Percentiles rank a stretch among this genome's conserved stretches.
phyloP scores from a whole-genome alignment of 2,797 vertebrate species.

The Microctenopoma stevenorrisi region DNA sequence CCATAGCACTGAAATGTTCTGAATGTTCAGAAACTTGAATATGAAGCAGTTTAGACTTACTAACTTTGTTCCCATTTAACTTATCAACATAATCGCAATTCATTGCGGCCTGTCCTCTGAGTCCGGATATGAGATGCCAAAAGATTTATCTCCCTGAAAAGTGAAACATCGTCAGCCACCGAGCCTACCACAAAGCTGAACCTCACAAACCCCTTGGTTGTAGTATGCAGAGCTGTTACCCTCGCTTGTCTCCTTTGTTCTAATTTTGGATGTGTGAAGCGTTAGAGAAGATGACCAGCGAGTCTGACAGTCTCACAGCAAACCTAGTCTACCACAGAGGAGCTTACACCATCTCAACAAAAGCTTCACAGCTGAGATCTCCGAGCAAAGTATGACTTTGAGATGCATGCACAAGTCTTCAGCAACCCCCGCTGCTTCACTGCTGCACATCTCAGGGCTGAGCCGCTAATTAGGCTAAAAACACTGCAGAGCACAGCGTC shows the following conservation, averaged over 20 bases:
- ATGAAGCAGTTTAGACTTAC: background rate
- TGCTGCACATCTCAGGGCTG: constrained; percentile 73
- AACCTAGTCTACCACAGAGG: constrained; percentile 26
- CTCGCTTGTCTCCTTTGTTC: constrained; percentile 13
- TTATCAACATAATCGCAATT: background rate
- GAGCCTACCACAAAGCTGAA: constrained; percentile 19
- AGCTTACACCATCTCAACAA: constrained; percentile 25
- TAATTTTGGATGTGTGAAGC: constrained; percentile 27
- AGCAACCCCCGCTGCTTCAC: constrained; percentile 64
- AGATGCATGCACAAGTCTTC: constrained; percentile 59
- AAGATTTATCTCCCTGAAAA: constrained; percentile 24
- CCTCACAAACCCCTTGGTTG: background rate
- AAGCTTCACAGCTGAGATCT: constrained; percentile 49
- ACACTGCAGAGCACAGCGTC: constrained; percentile 73
- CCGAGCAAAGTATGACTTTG: constrained; percentile 63
- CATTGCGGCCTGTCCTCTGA: background rate
- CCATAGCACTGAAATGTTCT: background rate
- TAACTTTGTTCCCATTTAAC: background rate
- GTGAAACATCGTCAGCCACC: constrained; percentile 10
- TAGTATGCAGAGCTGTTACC: constrained; percentile 12
- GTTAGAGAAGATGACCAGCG: constrained; percentile 21
- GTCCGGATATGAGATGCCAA: constrained; percentile 5
- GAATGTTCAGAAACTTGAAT: background rate
- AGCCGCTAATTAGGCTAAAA: constrained; percentile 82
- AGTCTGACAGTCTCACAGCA: constrained; percentile 35